Conservation (phyloP, 2,113 vertebrate genomes). For the Etheostoma cragini region DNA sequence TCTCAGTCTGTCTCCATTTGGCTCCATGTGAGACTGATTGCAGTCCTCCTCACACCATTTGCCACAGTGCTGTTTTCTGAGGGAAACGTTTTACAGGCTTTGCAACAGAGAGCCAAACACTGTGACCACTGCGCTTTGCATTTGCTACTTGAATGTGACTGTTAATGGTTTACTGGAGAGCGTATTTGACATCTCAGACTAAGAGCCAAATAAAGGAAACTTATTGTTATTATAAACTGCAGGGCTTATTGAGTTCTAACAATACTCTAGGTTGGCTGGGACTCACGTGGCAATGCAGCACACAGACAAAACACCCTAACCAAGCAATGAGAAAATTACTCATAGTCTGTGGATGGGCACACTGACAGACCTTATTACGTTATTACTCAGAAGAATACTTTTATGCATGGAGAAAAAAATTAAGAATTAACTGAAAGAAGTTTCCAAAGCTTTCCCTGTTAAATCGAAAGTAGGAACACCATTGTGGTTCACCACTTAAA, state of each 20-base stretch:
- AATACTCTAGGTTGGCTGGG: conserved; percentile 22
- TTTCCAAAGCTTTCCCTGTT: conserved; percentile 38
- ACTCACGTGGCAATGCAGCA: conserved; percentile 39
- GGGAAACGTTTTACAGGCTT: conserved; percentile 58
- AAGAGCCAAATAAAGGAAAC: background rate
- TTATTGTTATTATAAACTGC: conserved; percentile 16
- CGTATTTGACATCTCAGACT: conserved; percentile 9
- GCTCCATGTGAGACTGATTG: conserved; percentile 50
- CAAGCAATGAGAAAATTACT: conserved; percentile 59
- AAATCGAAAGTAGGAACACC: conserved; percentile 9
- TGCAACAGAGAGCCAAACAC: conserved; percentile 43
- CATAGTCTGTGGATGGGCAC: conserved; percentile 59
- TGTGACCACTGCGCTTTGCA: conserved; percentile 13
- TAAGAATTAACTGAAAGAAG: conserved; percentile 38
- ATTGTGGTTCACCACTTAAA: conserved; percentile 13
- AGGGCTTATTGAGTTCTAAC: conserved; percentile 15
- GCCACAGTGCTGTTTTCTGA: conserved; percentile 53
- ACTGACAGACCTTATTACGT: conserved; percentile 35
- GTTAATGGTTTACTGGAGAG: background rate
- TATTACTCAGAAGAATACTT: conserved; percentile 64
- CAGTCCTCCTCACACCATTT: conserved; percentile 57
- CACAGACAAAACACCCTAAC: conserved; percentile 13
- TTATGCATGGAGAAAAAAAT: conserved; percentile 51
- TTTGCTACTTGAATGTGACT: conserved; percentile 10
- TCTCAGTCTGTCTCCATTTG: conserved; percentile 57